Conservation (phyloP, 2,888 invertebrate species). For the Drosophila neotestacea region DNA sequence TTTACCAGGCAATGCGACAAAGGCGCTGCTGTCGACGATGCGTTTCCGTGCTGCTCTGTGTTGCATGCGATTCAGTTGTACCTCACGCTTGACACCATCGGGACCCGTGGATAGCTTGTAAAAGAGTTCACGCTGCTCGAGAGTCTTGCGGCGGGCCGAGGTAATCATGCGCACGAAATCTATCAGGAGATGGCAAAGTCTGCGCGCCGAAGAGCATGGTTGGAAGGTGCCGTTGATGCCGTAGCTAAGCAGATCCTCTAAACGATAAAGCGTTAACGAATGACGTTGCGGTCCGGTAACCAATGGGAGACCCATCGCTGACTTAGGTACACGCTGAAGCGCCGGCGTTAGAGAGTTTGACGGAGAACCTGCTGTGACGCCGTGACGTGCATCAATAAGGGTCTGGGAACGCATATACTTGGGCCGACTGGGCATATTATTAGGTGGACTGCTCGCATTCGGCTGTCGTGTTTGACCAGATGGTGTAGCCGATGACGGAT, state of each 20-base stretch:
- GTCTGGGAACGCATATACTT: constrained; percentile 85
- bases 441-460: constrained; percentile 64
- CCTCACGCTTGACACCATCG: constrained; percentile 86
- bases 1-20: constrained; percentile 91
- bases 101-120: constrained; percentile 87
- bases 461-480: constrained; percentile 56
- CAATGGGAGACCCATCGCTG: constrained; percentile 87
- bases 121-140: constrained; percentile 93
- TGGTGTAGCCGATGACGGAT: constrained; percentile 68
- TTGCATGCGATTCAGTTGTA: constrained; percentile 88
- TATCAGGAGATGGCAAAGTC: constrained; percentile 90
- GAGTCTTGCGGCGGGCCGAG: constrained; percentile 91
- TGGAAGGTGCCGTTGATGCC: constrained; percentile 89
- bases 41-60: constrained; percentile 89
- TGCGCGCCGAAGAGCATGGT: constrained; percentile 88
- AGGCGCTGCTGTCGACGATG: constrained; percentile 90
- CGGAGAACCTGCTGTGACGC: constrained; percentile 51
- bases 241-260: constrained; percentile 90
- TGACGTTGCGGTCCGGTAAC: constrained; percentile 92
- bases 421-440: constrained; percentile 82
- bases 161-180: constrained; percentile 93
- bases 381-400: constrained; percentile 84
- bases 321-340: constrained; percentile 85
- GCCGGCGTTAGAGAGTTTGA: constrained; percentile 36
- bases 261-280: constrained; percentile 90